These are phyloP conservation scores for Egretta garzetta DNA, from an alignment of 2,113 vertebrate genomes.

Conservation along the genomic window DNA sequence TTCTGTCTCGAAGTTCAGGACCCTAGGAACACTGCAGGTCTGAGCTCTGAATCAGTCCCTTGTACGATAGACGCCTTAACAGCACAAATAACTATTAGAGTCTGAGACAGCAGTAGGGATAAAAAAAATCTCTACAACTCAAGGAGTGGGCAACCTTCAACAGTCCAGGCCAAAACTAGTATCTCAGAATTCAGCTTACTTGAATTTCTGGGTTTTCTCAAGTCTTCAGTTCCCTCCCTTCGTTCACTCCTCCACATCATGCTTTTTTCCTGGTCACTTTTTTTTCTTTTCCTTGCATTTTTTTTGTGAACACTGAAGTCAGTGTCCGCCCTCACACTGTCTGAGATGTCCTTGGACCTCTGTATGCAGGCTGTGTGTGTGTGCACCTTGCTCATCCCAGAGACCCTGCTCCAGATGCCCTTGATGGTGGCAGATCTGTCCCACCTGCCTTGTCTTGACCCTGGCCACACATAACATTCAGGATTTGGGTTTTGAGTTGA, in stretches of 20 bases:
- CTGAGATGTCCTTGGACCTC: neutral
- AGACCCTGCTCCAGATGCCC: neutral
- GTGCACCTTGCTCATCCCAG: neutral
- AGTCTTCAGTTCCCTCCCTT: neutral
- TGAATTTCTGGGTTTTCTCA: neutral
- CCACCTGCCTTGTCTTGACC: neutral
- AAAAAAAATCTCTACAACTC: neutral
- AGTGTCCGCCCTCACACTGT: fast-evolving
- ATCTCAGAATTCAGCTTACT: neutral
- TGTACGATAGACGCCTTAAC: neutral
- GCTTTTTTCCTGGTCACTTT: neutral
- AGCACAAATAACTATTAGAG: neutral
- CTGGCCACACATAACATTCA: neutral
- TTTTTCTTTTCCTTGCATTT: neutral
- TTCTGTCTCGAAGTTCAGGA: neutral
- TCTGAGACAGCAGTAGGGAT: neutral
- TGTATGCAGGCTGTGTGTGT: too few relatives aligned
- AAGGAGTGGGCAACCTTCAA: neutral
- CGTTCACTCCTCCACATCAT: neutral
- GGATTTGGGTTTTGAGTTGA: neutral
- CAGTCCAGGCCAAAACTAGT: neutral
- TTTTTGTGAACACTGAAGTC: neutral
- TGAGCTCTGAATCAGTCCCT: neutral
- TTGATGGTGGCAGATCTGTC: neutral
- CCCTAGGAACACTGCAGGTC: neutral